Base-by-base conservation (phyloP, 2,888 invertebrate genomes). In the Tillus elongatus region DNA sequence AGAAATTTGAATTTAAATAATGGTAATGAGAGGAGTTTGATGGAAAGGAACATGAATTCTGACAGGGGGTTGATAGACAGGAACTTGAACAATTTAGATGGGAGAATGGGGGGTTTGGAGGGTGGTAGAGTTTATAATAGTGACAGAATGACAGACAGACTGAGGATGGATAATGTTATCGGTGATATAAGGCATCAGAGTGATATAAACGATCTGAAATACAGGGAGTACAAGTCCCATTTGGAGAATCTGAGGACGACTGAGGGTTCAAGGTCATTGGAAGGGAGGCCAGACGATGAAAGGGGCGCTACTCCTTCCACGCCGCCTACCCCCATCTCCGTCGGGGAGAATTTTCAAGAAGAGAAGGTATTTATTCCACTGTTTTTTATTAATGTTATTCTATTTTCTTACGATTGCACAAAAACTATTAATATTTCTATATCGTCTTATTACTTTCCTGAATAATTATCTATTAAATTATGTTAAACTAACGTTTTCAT, bases 311-410 rank as follows among this genome's bases (percentile, higher is more conserved):
- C 64, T 40, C 64, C 68, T 42, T 62, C 67, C 41, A 66, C 67
- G 45, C 69, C 68, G 37, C 67, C 67, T 43, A 68, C 69, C 47
- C 68, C 68, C 30, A 53, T 66, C 15, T 64, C 64, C 24, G 66
- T 66, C 46, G 66, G 64, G 41, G 67, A 66, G 46, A 64, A 61
- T 49, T 66, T 65, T 51, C 62, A 61, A 46, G 65, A 64, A 47
- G 67, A 67, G 56, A 67, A 67, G 65, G 67, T 67, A 51, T 32
- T n/a, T n/a, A n/a, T n/a, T n/a, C n/a, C n/a, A n/a, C n/a, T n/a
- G n/a, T n/a, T n/a, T n/a, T n/a, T n/a, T n/a, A n/a, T n/a, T n/a
- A n/a, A n/a, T n/a, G n/a, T n/a, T n/a, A n/a, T n/a, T n/a, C n/a
- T n/a, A n/a, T n/a, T n/a, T n/a, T n/a, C n/a, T n/a, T n/a, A n/a